phyloP scores from a whole-genome alignment of 2,888 invertebrate species.

The Mesorhabditis sp. region DNA sequence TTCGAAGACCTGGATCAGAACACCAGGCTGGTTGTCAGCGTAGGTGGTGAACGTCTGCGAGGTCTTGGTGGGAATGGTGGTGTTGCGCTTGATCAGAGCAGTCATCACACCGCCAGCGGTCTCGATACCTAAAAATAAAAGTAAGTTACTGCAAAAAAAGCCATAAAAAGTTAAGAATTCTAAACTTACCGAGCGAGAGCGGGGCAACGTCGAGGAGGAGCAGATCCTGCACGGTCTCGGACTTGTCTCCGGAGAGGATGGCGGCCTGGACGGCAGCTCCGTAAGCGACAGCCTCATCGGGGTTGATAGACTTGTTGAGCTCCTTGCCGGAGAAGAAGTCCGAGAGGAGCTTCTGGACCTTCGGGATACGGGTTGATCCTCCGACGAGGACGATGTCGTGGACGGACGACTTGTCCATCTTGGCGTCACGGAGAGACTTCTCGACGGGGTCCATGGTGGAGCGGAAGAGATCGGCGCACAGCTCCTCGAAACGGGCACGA shows the following conservation, averaged over 20 bases:
- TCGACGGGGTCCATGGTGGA: no score
- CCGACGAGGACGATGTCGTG: constrained; percentile 74
- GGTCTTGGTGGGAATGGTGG: constrained; percentile 22
- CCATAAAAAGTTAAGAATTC: constrained; percentile 60
- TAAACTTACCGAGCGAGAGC: constrained; percentile 73
- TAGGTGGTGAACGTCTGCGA: constrained; percentile 65
- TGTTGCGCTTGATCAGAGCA: constrained; percentile 83
- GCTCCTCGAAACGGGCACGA: constrained; percentile 82
- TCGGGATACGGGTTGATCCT: constrained; percentile 93
- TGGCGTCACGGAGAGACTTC: constrained; percentile 59
- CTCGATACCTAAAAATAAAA: no score
- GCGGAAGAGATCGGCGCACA: constrained; percentile 10
- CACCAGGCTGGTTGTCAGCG: constrained; percentile 94
- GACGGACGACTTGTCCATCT: constrained; percentile 80
- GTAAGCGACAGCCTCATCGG: constrained; percentile 94
- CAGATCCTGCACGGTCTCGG: constrained; percentile 74
- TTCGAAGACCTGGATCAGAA: constrained; percentile 69
- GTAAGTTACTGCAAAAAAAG: constrained; percentile 54
- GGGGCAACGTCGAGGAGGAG: constrained; percentile 87
- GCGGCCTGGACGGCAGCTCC: constrained; percentile 68
- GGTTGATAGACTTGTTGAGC: constrained; percentile 87
- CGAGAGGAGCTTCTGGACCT: constrained; percentile 75
- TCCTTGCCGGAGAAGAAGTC: no score
- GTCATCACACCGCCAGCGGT: constrained; percentile 75
- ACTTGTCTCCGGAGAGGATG: constrained; percentile 72